These are phyloP conservation scores for Apodemia hepburni DNA, from an alignment of 2,888 invertebrate species.

Conservation along the genomic window DNA sequence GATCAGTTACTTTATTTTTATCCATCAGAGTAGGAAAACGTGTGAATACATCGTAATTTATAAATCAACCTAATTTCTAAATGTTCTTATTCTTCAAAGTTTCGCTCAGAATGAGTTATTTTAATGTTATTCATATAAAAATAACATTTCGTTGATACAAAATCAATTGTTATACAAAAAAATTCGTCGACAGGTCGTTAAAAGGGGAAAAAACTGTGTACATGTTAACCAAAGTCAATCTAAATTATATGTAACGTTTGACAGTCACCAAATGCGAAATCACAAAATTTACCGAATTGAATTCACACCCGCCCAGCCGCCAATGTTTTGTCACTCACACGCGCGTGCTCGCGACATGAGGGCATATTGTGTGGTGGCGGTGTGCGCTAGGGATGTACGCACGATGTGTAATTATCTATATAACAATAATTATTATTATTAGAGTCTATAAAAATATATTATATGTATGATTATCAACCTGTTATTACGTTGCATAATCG, in stretches of 20 bases:
- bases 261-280: conserved; percentile 28
- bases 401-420: not conserved
- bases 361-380: conserved; percentile 30
- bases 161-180: not conserved
- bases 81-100: too few species aligned
- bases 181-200: not conserved
- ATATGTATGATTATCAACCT: too few species aligned
- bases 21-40: too few species aligned
- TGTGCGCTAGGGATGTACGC: conserved; percentile 8
- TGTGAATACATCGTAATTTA: too few species aligned
- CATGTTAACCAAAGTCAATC: conserved; percentile 13
- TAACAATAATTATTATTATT: not conserved
- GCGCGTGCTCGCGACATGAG: conserved; percentile 35
- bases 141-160: not conserved
- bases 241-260: conserved; percentile 26
- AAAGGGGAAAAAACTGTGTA: not conserved
- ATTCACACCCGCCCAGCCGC: conserved; percentile 31
- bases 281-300: conserved; percentile 32
- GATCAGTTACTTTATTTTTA: too few species aligned
- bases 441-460: too few species aligned
- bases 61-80: too few species aligned
- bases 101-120: too few species aligned
- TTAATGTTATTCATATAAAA: not conserved
- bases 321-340: conserved; percentile 36
- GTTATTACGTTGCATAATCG: too few species aligned